Conservation (phyloP, 2,797 vertebrate genomes). For the Scomberomorus guttatus region DNA sequence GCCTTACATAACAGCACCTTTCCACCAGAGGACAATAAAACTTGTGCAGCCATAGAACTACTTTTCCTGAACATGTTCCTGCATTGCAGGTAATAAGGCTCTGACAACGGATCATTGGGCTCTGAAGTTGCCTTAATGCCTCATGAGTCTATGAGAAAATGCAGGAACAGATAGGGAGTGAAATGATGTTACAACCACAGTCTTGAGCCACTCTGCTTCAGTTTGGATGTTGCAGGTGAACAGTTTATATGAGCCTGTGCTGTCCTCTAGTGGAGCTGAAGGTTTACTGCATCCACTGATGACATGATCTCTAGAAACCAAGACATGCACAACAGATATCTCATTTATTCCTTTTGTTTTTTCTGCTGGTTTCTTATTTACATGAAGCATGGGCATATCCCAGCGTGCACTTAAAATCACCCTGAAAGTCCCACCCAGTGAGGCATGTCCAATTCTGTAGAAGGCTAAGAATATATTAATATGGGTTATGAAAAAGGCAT, state of each 20-base stretch:
- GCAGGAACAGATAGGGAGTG: background rate
- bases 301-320: background rate
- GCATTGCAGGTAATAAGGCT: slow-evolving; percentile 25
- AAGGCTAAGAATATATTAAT: too few relatives aligned
- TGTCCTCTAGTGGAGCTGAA: slow-evolving; percentile 59
- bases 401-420: background rate
- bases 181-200: background rate
- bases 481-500: too few relatives aligned
- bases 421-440: background rate
- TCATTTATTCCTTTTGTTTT: background rate
- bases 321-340: too few relatives aligned
- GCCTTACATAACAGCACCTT: slow-evolving; percentile 29
- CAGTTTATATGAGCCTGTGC: slow-evolving; percentile 16
- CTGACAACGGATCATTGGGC: background rate
- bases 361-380: background rate
- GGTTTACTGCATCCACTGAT: background rate
- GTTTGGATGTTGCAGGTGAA: background rate
- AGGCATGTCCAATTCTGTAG: background rate
- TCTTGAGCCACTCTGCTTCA: background rate
- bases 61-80: slow-evolving; percentile 29
- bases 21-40: slow-evolving; percentile 49
- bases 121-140: slow-evolving; percentile 10
- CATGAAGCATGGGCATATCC: background rate
- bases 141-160: background rate
- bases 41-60: background rate